Evolutionary conservation across 92 coral and sea anemone species (phyloP), one percentile per base, ranked within the genome.

Genomic region (Umimayanthus chanpuru): DNA sequence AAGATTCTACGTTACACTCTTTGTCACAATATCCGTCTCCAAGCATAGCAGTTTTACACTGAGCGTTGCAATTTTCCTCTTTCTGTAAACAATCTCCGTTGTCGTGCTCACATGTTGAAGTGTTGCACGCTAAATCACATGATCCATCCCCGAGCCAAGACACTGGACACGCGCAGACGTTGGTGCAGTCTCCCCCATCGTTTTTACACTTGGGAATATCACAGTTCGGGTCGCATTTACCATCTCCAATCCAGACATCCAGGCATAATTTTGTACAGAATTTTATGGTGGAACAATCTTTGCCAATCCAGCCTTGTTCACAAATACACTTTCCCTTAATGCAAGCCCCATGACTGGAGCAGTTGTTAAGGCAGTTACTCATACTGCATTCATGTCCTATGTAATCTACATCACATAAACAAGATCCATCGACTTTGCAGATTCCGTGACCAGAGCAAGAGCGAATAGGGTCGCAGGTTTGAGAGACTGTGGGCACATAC

Each of bases 1-100:
- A 92, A 18, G 16, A 18, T 25, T 92, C 73, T 53, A 91, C 88
- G 47, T 92, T 90, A 30, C 94, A 92, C 61, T 88, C 88, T 76
- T 78, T 90, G 56, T 92, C 94, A 85, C 94, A 92, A n/a, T 87
- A 70, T 29, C 93, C 93, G 71, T 92, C 93, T n/a, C 87, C 94
- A 18, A 88, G 21, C 93, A 90, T 84, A 41, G 38, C 68, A 26
- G 89, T 26, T 12, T 75, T 73, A 73, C 94, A 92, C 49, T 87
- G 89, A 4, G 91, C 80, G 41, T 81, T 85, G 40, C 94, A 92
- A 28, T 90, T 89, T 50, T 66, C 28, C 23, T 26, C 50, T 25
- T 38, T 73, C 74, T 81, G 29, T 4, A 90, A 32, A 29, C 94
- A 92, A 38, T 92, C 94, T 66, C 91, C 94, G 23, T 86, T 78